A percentile compares a stretch with the other conserved stretches of the same genome.
These are phyloP conservation scores for Ochotona princeps DNA, from an alignment of 2,113 vertebrate species.

Conservation along the genomic window DNA sequence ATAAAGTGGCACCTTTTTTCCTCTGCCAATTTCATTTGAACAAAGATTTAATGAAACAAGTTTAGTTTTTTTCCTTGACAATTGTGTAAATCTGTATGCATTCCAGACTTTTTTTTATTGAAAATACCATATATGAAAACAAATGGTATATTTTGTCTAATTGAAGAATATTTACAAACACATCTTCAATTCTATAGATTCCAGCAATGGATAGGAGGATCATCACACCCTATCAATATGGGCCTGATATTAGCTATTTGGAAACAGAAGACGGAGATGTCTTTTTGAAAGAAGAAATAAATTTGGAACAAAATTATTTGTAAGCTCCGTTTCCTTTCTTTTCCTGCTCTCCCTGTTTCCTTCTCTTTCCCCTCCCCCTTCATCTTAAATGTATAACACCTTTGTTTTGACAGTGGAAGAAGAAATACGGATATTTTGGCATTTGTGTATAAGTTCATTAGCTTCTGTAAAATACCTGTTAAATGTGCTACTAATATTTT, in stretches of 20 bases:
- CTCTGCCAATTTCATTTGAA: not conserved
- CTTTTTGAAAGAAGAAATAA: constrained; percentile 86
- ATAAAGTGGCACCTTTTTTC: not conserved
- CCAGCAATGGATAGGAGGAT: constrained; percentile 95
- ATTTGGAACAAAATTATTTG: constrained; percentile 85
- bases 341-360: not conserved
- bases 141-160: fast-evolving
- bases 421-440: not conserved
- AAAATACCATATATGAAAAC: constrained; percentile 7
- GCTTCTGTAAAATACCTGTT: constrained; percentile 31
- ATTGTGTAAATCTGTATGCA: not conserved
- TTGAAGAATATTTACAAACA: not conserved
- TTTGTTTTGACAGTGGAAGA: constrained; percentile 15
- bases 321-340: constrained; percentile 72
- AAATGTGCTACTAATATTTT: constrained; percentile 41
- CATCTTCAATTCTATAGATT: constrained; percentile 87
- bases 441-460: constrained; percentile 15
- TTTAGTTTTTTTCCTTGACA: not conserved
- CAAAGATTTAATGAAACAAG: not conserved
- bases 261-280: constrained; percentile 89
- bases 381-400: not conserved
- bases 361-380: too few relatives aligned
- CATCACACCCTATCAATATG: constrained; percentile 93
- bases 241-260: constrained; percentile 94
- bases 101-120: constrained; percentile 37